A percentile compares a stretch with the other conserved stretches of the same genome.
Evolutionary conservation across 2,888 invertebrate genomes (phyloP).

Genomic region (Brachyptera risi): DNA sequence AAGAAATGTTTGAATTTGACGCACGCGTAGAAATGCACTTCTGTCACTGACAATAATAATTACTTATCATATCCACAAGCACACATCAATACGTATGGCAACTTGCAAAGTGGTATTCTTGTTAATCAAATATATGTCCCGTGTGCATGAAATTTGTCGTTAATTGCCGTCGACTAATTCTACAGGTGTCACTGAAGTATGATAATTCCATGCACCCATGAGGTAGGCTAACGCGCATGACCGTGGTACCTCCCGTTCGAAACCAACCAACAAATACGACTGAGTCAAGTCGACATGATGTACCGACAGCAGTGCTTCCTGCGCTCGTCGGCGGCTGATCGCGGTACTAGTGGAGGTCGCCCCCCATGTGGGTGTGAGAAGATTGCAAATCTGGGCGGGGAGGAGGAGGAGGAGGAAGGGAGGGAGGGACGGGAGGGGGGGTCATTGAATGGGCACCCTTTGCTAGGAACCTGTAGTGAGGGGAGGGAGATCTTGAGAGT

Average conservation of each 20-base stretch:
- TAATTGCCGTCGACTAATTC: not conserved
- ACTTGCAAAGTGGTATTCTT: too few relatives aligned
- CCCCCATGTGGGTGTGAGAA: conserved; percentile 13
- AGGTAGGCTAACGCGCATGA: not conserved
- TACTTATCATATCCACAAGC: too few relatives aligned
- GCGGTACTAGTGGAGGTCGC: not conserved
- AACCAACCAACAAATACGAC: not conserved
- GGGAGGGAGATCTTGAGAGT: not conserved
- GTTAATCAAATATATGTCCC: too few relatives aligned
- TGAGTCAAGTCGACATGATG: not conserved
- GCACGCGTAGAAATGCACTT: too few relatives aligned
- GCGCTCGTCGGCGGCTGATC: not conserved
- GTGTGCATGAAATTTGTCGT: too few relatives aligned
- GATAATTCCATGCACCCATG: not conserved
- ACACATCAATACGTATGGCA: too few relatives aligned
- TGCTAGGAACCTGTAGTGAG: too few relatives aligned
- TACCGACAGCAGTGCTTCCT: not conserved
- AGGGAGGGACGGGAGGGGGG: conserved; percentile 2
- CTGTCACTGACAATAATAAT: too few relatives aligned
- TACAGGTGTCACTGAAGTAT: not conserved
- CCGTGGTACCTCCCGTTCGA: not conserved
- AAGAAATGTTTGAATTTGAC: too few relatives aligned
- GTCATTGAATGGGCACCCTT: not conserved
- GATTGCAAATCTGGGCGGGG: not conserved
- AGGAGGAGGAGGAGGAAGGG: not conserved